A percentile compares a stretch with the other conserved stretches of the same genome.
Conservation (phyloP, 64 coral and sea anemone genomes). For the Porites australiensis region DNA sequence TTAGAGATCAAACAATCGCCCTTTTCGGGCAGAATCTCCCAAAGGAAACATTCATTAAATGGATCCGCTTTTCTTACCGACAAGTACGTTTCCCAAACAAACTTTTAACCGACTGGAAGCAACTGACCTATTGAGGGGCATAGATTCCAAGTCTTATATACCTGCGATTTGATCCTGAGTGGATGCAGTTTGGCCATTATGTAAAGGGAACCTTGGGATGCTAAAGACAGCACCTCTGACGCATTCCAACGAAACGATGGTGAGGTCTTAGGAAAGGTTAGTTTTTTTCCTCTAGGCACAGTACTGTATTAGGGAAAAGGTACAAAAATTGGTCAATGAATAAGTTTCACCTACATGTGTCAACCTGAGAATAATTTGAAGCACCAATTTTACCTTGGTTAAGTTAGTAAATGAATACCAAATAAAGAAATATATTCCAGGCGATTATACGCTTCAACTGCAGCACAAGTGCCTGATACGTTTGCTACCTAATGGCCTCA, state of each 20-base stretch:
- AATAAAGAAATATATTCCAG: too few relatives aligned
- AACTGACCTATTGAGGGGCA: too few relatives aligned
- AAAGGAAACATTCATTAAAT: not conserved
- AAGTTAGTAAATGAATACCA: not conserved
- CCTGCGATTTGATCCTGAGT: too few relatives aligned
- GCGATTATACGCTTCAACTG: not conserved
- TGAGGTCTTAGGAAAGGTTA: not conserved
- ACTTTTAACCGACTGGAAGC: too few relatives aligned
- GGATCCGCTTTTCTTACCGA: not conserved
- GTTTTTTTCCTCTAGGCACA: not conserved
- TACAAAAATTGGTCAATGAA: constrained; percentile 13
- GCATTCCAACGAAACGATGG: not conserved
- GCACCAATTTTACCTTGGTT: not conserved
- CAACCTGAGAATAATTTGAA: constrained; percentile 7
- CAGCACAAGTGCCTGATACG: not conserved
- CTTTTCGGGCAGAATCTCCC: not conserved
- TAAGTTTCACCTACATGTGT: not conserved
- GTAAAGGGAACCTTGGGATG: not conserved
- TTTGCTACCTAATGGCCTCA: not conserved
- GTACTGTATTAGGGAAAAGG: constrained; percentile 6
- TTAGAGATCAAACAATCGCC: constrained; percentile 9
- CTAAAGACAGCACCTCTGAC: not conserved
- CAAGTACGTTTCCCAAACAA: too few relatives aligned
- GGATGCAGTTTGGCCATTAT: not conserved
- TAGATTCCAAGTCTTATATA: too few relatives aligned